A percentile compares a stretch with the other conserved stretches of the same genome.
Evolutionary conservation across 1,140 invertebrate species (phyloP).

Genomic region (Lithobius niger): DNA sequence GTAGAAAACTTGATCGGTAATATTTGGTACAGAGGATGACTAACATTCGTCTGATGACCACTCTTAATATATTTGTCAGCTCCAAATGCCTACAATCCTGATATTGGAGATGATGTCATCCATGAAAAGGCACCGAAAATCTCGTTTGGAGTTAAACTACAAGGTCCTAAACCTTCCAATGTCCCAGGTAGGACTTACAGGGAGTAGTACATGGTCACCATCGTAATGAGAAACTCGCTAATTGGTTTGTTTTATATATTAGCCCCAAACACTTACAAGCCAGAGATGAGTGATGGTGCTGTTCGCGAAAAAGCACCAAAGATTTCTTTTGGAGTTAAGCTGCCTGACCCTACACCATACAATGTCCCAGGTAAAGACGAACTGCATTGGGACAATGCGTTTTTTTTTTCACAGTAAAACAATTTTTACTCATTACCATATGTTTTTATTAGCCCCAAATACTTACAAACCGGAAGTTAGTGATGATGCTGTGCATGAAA

Average conservation of each 20-base stretch:
- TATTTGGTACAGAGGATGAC: too few relatives aligned
- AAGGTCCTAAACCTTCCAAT: conserved; percentile 32
- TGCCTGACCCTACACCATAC: conserved; percentile 33
- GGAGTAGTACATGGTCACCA: too few relatives aligned
- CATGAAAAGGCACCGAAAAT: conserved; percentile 46
- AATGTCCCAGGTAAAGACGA: conserved; percentile 48
- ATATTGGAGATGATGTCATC: too few relatives aligned
- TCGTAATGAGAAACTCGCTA: too few relatives aligned
- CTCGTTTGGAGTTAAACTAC: conserved; percentile 49
- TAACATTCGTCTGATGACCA: background rate
- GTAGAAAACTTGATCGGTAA: too few relatives aligned
- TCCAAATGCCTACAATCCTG: background rate
- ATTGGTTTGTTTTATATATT: conserved; percentile 44
- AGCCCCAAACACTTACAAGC: conserved; percentile 62
- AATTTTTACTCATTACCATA: too few relatives aligned
- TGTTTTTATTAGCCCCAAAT: conserved; percentile 48
- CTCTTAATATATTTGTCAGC: background rate
- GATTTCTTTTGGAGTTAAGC: conserved; percentile 52
- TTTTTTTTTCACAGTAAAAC: too few relatives aligned
- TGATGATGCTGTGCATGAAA: conserved; percentile 39
- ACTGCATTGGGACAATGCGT: too few relatives aligned
- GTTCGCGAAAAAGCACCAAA: conserved; percentile 42
- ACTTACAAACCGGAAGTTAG: conserved; percentile 63
- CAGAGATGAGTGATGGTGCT: conserved; percentile 50
- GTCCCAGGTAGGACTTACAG: conserved; percentile 46